These are phyloP conservation scores for Scyliorhinus canicula DNA, from an alignment of 2,797 vertebrate genomes.

Conservation along the genomic window DNA sequence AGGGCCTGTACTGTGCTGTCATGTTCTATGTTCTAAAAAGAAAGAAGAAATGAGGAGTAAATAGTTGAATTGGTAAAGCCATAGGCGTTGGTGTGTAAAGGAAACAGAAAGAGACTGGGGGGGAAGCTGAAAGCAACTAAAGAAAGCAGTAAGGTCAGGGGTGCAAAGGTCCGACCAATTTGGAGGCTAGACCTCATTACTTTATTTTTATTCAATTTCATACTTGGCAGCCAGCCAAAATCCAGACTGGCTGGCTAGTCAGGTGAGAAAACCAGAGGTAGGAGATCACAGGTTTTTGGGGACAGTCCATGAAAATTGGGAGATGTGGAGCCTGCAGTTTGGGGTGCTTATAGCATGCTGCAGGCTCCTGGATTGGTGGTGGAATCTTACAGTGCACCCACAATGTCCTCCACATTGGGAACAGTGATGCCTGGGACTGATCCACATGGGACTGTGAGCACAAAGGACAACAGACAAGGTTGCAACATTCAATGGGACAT, in stretches of 20 bases:
- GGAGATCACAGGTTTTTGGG: background rate
- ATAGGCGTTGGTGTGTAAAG: background rate
- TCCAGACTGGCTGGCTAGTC: background rate
- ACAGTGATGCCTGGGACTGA: background rate
- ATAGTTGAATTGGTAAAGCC: background rate
- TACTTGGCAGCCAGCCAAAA: background rate
- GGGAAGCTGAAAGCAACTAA: background rate
- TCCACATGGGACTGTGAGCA: background rate
- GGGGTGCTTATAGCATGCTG: background rate
- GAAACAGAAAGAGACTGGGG: background rate
- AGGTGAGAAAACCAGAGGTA: background rate
- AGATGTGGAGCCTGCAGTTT: background rate
- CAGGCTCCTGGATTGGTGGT: background rate
- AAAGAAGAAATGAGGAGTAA: background rate
- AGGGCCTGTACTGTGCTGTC: too few species aligned
- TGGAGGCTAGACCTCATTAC: background rate
- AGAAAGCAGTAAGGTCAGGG: background rate
- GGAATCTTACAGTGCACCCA: background rate
- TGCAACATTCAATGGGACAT: background rate
- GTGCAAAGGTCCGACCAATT: background rate
- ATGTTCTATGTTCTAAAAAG: too few species aligned
- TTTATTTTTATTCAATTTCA: background rate
- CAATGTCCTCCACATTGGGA: background rate
- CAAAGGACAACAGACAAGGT: background rate
- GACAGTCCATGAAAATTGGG: background rate